Evolutionary conservation across 37 sponge, comb jelly and placozoan species (phyloP).

Genomic region (Geodia barretti): DNA sequence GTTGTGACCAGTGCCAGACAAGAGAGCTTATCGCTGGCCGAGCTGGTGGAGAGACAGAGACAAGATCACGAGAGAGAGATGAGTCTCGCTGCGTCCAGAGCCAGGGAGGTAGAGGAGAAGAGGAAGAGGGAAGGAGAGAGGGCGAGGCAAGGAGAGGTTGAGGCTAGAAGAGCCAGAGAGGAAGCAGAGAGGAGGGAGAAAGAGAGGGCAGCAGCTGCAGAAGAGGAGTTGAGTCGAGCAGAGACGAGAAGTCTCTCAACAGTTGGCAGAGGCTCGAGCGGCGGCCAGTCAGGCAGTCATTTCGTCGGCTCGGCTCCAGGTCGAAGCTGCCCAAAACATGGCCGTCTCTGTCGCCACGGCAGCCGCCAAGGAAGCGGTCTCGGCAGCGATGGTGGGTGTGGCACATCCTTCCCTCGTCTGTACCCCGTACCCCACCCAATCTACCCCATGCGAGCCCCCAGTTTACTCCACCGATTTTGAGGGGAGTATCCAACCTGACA

Average conservation of each 20-base stretch:
- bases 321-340: conserved; percentile 46
- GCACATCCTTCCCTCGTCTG: neutral
- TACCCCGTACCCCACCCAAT: neutral
- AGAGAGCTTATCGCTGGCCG: conserved; percentile 64
- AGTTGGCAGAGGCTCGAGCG: conserved; percentile 45
- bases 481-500: neutral
- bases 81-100: neutral
- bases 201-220: conserved; percentile 6
- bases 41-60: conserved; percentile 49
- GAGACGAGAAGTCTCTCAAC: conserved; percentile 15
- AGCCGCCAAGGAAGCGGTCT: conserved; percentile 57
- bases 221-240: conserved; percentile 16
- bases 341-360: conserved; percentile 51
- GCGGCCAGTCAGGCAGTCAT: conserved; percentile 34
- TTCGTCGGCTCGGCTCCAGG: conserved; percentile 31
- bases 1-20: conserved; percentile 58
- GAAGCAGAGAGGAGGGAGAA: neutral
- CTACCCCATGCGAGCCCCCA: neutral
- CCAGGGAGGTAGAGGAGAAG: conserved; percentile 13
- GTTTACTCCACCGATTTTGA: conserved; percentile 51
- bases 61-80: conserved; percentile 33
- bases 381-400: conserved; percentile 8
- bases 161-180: conserved; percentile 1
- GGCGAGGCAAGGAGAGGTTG: neutral
- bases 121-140: conserved; percentile 11